A percentile compares a stretch with the other conserved stretches of the same genome.
Evolutionary conservation across 2,797 vertebrate species (phyloP).

Genomic region (Neosilurus mollespiculum): DNA sequence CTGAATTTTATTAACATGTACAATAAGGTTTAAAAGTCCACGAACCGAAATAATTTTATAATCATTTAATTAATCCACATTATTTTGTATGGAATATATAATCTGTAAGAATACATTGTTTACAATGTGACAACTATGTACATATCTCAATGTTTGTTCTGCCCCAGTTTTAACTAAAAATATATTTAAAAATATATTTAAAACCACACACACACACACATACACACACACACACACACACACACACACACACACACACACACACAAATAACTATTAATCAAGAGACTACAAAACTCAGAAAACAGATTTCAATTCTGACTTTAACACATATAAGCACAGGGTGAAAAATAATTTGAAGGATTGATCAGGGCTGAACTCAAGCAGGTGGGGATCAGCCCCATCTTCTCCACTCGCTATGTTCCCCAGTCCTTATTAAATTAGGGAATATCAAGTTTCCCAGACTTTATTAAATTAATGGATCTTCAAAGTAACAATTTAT

Average conservation of each 20-base stretch:
- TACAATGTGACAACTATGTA: not conserved
- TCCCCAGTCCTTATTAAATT: too few species aligned
- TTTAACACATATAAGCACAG: not conserved
- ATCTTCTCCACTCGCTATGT: too few species aligned
- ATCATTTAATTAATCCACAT: not conserved
- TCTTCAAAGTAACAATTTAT: too few species aligned
- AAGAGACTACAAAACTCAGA: not conserved
- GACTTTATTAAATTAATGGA: too few species aligned
- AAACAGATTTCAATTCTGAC: not conserved
- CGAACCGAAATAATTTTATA: not conserved
- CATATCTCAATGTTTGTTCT: not conserved
- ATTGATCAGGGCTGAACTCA: not conserved
- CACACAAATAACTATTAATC: not conserved
- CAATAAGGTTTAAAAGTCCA: not conserved
- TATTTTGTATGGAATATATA: not conserved
- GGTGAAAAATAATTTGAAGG: not conserved
- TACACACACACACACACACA: too few species aligned
- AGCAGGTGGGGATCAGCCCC: not conserved
- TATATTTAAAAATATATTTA: too few species aligned
- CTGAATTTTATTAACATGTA: not conserved
- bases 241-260: too few species aligned
- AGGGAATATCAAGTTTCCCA: too few species aligned
- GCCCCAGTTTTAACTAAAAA: too few species aligned
- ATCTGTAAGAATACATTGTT: not conserved
- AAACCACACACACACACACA: too few species aligned